Base-by-base conservation (phyloP, 1,140 invertebrate genomes). In the Muscidifurax raptorellus region DNA sequence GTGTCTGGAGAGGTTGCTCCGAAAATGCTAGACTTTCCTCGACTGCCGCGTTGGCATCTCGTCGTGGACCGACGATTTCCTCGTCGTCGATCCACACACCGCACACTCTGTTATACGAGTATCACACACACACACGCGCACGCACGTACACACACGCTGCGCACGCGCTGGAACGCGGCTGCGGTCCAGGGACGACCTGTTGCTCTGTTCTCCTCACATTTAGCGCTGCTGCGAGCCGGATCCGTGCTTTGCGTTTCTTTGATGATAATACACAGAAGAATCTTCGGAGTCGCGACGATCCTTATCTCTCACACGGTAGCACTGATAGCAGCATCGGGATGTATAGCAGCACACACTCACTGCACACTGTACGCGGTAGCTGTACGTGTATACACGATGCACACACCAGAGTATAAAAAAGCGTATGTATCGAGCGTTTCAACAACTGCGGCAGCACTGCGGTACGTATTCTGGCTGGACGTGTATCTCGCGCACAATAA, bases 31-130 rank as follows among this genome's bases (percentile, higher is more conserved):
- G 15, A 47, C 2, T n/a, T 15, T 13, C 15, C 10, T 40, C 18
- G 44, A n/a, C 25, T 9, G 30, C 5, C 30, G 47, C n/a, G n/a
- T 12, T 28, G 67, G 78, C 88, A 89, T 89, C 83, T 88, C 80
- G 6, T 1, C 59, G 85, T 82, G 86, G 87, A 88, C 87, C 89
- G 86, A 88, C 86, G 86, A 85, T 75, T 47, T 27, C 75, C 64
- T 83, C 81, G 75, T 83, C 81, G 75, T 86, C 81, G 85, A 85
- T 84, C 86, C 86, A 77, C 71, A 82, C 85, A 81, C 85, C n/a
- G n/a, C n/a, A n/a, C n/a, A n/a, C n/a, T n/a, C n/a, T n/a, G n/a
- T n/a, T n/a, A n/a, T n/a, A n/a, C n/a, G n/a, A n/a, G n/a, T 36
- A 4, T 40, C 36, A 40, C 36, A 40, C 7, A 40, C 36, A 40